Base-by-base conservation (phyloP, 2,888 invertebrate genomes). In the Phania funesta region DNA sequence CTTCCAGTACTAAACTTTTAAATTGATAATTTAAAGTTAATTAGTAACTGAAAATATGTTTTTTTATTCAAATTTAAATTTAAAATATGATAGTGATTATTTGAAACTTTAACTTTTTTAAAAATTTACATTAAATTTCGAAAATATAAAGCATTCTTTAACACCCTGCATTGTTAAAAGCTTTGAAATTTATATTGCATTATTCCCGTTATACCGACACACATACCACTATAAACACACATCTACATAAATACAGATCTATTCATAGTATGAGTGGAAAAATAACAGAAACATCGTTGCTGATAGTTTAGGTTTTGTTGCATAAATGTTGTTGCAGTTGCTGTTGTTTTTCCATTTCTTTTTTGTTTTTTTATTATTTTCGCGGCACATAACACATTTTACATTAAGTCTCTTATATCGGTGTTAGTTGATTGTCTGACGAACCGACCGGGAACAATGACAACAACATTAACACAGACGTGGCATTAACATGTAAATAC, bases 361-460 rank as follows among this genome's bases (percentile, higher is more conserved):
- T 46, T 56, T 44, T 44, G 20, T 16, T 52, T 56, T 58, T 67
- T 29, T 67, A 58, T 76, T 76, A 76, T 76, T 67, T 67, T 67
- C 48, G 75, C 67, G 48, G 58, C 41, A 65, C 78, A 65, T 50
- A 65, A 58, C 50, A 67, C 41, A 71, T 71, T 71, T 78, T 71
- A 48, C 70, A 70, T 46, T 38, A 54, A 78, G 50, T 71, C 41
- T 16, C 56, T 44, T 77, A 38, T 24, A 54, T 26, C 62, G 24
- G 44, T 77, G 64, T 58, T 44, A 13, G 44, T 78, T 56, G 68
- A 76, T 52, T 60, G 52, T 52, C 68, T 68, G 76, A 76, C 50
- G 76, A 68, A 64, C 18, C 50, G 38, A 62, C 29, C 41, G 52
- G 41, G 60, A 60, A 41, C 41, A 16, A 32, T 26, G 62, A 11